Evolutionary conservation across 2,113 vertebrate genomes (phyloP).

Genomic region (Paraplagusia blochii): DNA sequence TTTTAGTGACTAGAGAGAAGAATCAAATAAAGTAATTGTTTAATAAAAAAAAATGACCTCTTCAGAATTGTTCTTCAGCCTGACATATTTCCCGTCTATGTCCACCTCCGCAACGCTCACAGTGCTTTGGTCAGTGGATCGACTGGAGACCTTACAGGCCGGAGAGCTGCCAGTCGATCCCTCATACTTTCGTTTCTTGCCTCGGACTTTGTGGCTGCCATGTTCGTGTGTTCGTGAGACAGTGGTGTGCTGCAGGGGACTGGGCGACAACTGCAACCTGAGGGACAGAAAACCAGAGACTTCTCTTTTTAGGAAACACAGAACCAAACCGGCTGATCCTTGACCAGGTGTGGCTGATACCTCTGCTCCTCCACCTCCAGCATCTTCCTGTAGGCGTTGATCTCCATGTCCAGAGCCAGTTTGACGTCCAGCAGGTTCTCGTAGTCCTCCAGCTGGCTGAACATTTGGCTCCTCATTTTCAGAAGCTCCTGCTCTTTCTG

Average conservation of each 20-base stretch:
- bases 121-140: conserved; percentile 52
- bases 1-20: too few relatives aligned
- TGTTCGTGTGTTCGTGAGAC: conserved; percentile 54
- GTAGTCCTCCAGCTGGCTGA: conserved; percentile 80
- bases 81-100: conserved; percentile 77
- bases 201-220: conserved; percentile 42
- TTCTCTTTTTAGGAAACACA: not conserved
- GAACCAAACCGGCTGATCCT: not conserved
- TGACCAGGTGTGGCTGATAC: conserved; percentile 40
- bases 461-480: conserved; percentile 65
- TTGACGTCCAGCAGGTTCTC: conserved; percentile 82
- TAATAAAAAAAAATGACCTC: conserved; percentile 68
- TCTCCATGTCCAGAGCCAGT: conserved; percentile 86
- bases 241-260: conserved; percentile 45
- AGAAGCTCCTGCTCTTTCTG: conserved; percentile 80
- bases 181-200: conserved; percentile 80
- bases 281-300: not conserved
- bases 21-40: too few relatives aligned
- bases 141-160: conserved; percentile 69
- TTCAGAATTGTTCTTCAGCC: conserved; percentile 78
- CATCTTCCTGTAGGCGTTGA: conserved; percentile 84
- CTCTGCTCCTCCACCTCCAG: conserved; percentile 86
- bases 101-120: conserved; percentile 81
- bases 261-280: conserved; percentile 80
- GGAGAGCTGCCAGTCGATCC: conserved; percentile 46